Evolutionary conservation across 2,797 vertebrate species (phyloP).

Genomic region (Myotis pilosus): DNA sequence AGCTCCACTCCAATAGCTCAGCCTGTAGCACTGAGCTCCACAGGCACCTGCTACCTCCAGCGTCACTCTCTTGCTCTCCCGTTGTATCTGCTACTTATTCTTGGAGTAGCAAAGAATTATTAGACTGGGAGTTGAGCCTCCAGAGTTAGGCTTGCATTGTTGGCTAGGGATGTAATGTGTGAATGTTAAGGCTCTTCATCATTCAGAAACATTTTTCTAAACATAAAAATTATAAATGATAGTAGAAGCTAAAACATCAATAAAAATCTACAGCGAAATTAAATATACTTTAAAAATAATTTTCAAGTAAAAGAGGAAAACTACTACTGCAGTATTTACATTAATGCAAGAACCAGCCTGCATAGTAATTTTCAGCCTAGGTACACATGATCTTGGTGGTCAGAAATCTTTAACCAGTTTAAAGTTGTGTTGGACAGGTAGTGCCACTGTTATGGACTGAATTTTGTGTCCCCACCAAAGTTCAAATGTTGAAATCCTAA

Average conservation of each 20-base stretch:
- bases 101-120: neutral
- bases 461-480: neutral
- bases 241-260: neutral
- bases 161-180: neutral
- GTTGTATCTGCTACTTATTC: neutral
- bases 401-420: neutral
- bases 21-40: neutral
- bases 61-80: neutral
- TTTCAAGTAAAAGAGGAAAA: neutral
- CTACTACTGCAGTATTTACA: neutral
- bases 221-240: neutral
- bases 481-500: too few relatives aligned
- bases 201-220: neutral
- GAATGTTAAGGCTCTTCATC: neutral
- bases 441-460: neutral
- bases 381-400: neutral
- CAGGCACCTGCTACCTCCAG: neutral
- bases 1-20: neutral
- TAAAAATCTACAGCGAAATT: neutral
- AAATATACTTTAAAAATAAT: neutral
- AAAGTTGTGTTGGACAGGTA: neutral
- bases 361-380: neutral
- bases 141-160: neutral
- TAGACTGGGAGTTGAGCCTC: neutral
- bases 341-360: neutral